These are phyloP conservation scores for Drosophila parthenogenetica DNA, from an alignment of 2,888 invertebrate species.

Conservation along the genomic window DNA sequence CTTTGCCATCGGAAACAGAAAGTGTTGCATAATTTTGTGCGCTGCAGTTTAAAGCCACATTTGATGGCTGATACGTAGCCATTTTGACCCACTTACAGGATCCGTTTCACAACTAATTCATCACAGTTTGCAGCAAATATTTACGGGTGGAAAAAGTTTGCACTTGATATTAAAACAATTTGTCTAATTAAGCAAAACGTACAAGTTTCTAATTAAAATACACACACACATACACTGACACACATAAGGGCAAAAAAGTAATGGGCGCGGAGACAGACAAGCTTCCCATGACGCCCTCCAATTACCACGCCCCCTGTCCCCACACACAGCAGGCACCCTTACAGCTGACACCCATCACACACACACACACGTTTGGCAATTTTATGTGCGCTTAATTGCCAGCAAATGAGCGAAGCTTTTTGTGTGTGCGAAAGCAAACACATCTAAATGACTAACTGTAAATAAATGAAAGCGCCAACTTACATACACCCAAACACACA, in stretches of 20 bases:
- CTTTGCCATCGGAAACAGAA: neutral
- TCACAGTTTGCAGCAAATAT: conserved; percentile 52
- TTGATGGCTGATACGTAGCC: conserved; percentile 54
- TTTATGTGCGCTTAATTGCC: conserved; percentile 76
- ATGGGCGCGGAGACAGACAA: conserved; percentile 25
- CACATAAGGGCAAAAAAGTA: conserved; percentile 12
- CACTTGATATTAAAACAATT: conserved; percentile 75
- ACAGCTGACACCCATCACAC: conserved; percentile 40
- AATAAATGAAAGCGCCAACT: conserved; percentile 62
- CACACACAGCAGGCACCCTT: conserved; percentile 51
- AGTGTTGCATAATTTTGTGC: conserved; percentile 63
- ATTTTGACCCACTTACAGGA: conserved; percentile 45
- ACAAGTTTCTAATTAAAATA: conserved; percentile 80
- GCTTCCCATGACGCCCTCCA: conserved; percentile 17
- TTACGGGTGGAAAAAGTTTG: conserved; percentile 50
- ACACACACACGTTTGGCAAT: conserved; percentile 38
- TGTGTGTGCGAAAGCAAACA: conserved; percentile 55
- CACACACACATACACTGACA: conserved; percentile 41
- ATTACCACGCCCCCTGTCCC: conserved; percentile 25
- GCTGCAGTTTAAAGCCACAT: conserved; percentile 43
- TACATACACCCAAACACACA: conserved; percentile 14
- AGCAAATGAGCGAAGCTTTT: conserved; percentile 71
- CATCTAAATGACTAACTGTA: conserved; percentile 72
- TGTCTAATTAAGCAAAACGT: conserved; percentile 79
- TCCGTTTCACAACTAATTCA: conserved; percentile 66